Base-by-base conservation (phyloP, 2,113 vertebrate species). In the Oryzias curvinotus region DNA sequence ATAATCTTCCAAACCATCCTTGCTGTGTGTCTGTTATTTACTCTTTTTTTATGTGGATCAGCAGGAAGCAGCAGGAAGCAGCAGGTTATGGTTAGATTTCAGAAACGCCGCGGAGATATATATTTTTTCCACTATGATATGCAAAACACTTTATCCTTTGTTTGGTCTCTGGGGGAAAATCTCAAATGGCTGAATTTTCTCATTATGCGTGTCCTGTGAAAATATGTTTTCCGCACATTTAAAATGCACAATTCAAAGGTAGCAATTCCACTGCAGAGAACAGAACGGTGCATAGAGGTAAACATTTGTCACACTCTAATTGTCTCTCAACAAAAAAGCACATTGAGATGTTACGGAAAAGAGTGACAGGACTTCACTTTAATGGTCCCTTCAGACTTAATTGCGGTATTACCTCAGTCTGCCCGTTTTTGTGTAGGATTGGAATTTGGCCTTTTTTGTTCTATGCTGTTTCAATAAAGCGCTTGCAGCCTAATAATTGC, bases 71-170 rank as follows among this genome's bases (percentile, higher is more conserved):
- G 45, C 16, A 6, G 17, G 41, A 13, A 46, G 44, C 51, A 46
- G 25, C 44, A 44, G 51, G 47, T 54, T 45, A 47, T 25, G 4
- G 36, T 16, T 49, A 25, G 10, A 67, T 54, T 61, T 51, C 56
- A n/a, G 52, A 2, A 50, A 53, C 41, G 57, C 30, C 30, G 8
- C 47, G n/a, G 44, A 73, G 21, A 50, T 54, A 50, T 52, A 48
- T 60, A 62, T 85, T 47, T 36, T 65, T 84, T 36, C 13, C 60
- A 36, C 25, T 36, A 17, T 60, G 19, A 44, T 5, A 45, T 23
- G 59, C 23, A 30, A 54, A 68, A 46, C 4, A 43, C 30, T 46
- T 52, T 49, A 28, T 62, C 17, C 42, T 36, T 41, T 70, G 3
- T 10, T 25, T 21, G 56, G 26, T 57, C 14, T 60, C 30, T 48